Evolutionary conservation across 1,140 invertebrate genomes (phyloP).

Genomic region (Drosophila aff.): DNA sequence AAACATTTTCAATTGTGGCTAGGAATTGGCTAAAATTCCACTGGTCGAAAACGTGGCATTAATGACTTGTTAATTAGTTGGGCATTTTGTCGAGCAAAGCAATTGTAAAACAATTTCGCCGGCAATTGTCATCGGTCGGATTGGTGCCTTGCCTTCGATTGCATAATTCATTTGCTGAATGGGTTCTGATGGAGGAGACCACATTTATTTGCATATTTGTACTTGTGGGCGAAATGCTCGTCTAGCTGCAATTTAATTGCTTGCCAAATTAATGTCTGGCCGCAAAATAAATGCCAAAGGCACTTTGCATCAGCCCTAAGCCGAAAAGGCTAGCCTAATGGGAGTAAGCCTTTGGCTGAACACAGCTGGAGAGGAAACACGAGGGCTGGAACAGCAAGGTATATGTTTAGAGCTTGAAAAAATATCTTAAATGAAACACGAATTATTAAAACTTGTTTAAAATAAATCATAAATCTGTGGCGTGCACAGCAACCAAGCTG

Average conservation of each 20-base stretch:
- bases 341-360: slow-evolving; percentile 6
- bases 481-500: background rate
- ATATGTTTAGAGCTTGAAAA: background rate
- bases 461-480: background rate
- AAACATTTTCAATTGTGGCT: slow-evolving; percentile 30
- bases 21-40: slow-evolving; percentile 20
- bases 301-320: slow-evolving; percentile 25
- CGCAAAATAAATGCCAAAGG: slow-evolving; percentile 47
- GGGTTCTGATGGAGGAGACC: slow-evolving; percentile 14
- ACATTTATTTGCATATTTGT: slow-evolving; percentile 53
- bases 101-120: slow-evolving; percentile 54
- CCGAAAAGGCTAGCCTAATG: slow-evolving; percentile 55
- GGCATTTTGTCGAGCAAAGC: slow-evolving; percentile 53
- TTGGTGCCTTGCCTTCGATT: slow-evolving; percentile 30
- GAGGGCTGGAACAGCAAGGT: too few species aligned
- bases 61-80: slow-evolving; percentile 58
- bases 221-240: background rate
- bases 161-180: slow-evolving; percentile 41
- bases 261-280: slow-evolving; percentile 60
- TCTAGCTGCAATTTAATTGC: slow-evolving; percentile 61
- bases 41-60: slow-evolving; percentile 25
- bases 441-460: background rate
- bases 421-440: background rate
- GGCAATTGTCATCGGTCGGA: slow-evolving; percentile 30
- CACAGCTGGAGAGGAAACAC: background rate